Evolutionary conservation across 2,888 invertebrate genomes (phyloP), one percentile per base, ranked within the genome.

Genomic region (Nomada goodeniana): DNA sequence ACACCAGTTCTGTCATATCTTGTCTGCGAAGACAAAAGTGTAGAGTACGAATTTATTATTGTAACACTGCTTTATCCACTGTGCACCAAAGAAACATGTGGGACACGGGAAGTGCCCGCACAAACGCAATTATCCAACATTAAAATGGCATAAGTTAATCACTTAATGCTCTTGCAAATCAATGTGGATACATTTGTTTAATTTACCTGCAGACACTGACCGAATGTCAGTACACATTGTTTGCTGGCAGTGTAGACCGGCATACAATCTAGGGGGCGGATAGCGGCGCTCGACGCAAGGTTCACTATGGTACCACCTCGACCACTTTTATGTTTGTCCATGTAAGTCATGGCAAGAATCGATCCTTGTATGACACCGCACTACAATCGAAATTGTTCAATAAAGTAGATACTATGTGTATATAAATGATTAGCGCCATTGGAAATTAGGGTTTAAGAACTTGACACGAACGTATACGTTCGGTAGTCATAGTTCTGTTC

Each of bases 281-380:
- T 92, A 0, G 95, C 96, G 74, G 95, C 94, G n/a, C 95, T 94
- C 0, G 96, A 96, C 0, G 95, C 94, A 13, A 96, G 93, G 90
- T 96, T 96, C 26, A 96, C 94, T 36, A 96, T 94, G 0, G 94
- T 94, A 0, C 96, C 96, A 2, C 96, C 96, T 55, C 90, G 85
- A 10, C 94, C 94, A 18, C 94, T 94, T 74, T 93, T 94, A 84
- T 94, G 93, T 70, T 93, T 93, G 13, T 94, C 91, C 90, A 95
- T 92, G 76, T 93, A 89, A 55, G 94, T 92, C 67, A 95, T 76
- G 4, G 91, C 95, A 2, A 94, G 86, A 9, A 92, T 65, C 0
- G 92, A 91, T 10, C 93, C 92, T 44, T 92, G 91, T 26, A 94
- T 89, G 0, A 94, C 88, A 0, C 94, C 94, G 76, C 85, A 89